Evolutionary conservation across 2,797 vertebrate species (phyloP), one percentile per base, ranked within the genome.

Genomic region (Urosaurus nigricauda): DNA sequence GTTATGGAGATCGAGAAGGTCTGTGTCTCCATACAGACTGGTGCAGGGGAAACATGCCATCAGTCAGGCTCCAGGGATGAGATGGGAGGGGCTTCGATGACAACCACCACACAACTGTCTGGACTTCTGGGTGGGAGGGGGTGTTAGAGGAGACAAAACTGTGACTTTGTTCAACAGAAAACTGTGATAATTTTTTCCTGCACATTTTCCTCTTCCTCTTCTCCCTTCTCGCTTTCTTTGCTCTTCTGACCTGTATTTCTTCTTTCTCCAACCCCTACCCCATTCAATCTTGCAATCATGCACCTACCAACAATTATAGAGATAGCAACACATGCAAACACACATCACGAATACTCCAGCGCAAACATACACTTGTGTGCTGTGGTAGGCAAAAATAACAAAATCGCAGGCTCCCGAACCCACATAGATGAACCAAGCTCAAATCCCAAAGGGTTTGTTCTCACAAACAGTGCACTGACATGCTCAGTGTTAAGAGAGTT

Each of bases 141-240:
- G 65, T 70, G 84, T 77, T 89, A 89, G 47, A 51, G 88, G 88
- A 89, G 84, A 89, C 88, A 86, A 89, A 89, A 89, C 88, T 89
- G 88, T 89, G 88, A 89, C 79, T 89, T 86, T 70, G 88, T 89
- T 86, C 88, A 89, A 89, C 88, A 89, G 88, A 89, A 89, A 89
- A 89, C 88, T 89, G 88, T 89, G 88, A 89, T 68, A 68, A 32
- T 89, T 77, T 89, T 77, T 77, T 56, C 88, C 84, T 77, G 88
- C 88, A 77, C 79, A 89, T 89, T 80, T 87, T 65, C 86, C 81
- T 83, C 70, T 83, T 68, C 43, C 79, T 51, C 74, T 68, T 87
- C 74, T 65, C 78, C 87, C 7, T 12, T 40, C 86, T 82, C n/a
- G 51, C 86, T 89, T 88, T 43, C 60, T 71, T 78, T 85, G 47